Base-by-base conservation (phyloP, 2,888 invertebrate genomes). In the Zaprionus obscuricornis region DNA sequence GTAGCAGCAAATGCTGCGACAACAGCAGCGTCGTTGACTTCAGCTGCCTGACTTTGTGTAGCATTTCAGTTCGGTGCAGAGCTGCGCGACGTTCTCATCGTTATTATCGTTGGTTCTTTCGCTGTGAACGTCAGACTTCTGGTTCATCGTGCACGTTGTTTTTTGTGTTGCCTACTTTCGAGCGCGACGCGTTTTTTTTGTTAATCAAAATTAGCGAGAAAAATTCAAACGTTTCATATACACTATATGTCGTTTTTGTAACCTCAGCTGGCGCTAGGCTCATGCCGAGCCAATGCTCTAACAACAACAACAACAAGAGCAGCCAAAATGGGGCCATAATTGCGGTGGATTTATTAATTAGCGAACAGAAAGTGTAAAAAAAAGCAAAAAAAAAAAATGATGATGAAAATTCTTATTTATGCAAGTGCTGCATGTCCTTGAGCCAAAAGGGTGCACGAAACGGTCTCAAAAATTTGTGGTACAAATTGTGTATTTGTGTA, bases 21-120 rank as follows among this genome's bases (percentile, higher is more conserved):
- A 51, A 37, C 51, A 64, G 72, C 55, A 52, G 50, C 40, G 43
- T 37, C 27, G 57, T 43, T 52, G 22, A 20, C 58, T 57, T 64
- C 83, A 58, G 45, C 66, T 60, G 40, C 42, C 42, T 46, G 43
- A 11, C 36, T 47, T 36, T 50, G 29, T 42, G 29, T 59, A 49
- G 55, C 56, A 40, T 56, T 62, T 81, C 84, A 85, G 78, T 78
- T 83, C 66, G 86, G 58, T 83, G 83, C 76, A 65, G 78, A 83
- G 65, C 79, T 65, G 82, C 59, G 74, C 78, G 67, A 75, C 33
- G 74, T 77, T 55, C 51, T 51, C 47, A 50, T 65, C 66, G 64
- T 31, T 26, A 8, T 14, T 7, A 13, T 37, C 11, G 8, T 16
- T 36, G 24, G 65, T 40, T 11, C 22, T 17, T 46, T 34, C 33